Evolutionary conservation across 2,888 invertebrate genomes (phyloP), one percentile per base, ranked within the genome.

Genomic region (Drosophila atripex): DNA sequence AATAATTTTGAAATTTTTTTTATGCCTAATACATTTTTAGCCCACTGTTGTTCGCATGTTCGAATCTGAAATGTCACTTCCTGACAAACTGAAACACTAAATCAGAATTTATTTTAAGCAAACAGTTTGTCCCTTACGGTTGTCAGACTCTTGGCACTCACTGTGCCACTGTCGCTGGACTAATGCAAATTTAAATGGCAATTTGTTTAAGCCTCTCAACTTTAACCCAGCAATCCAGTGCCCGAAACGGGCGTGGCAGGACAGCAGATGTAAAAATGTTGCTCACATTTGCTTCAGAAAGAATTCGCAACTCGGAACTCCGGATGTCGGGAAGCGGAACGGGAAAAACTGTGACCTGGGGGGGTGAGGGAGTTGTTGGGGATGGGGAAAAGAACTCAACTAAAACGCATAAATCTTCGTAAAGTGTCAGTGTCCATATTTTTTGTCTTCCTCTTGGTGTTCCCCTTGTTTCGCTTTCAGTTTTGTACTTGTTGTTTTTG

Each of bases 331-430:
- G 18, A 41, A 59, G 50, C 52, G 46, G 52, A 78, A 53, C 52
- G 69, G 68, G 70, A 51, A 41, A 41, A 41, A 9, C 39, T 41
- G 39, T 41, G 39, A 47, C 35, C 35, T n/a, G 21, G 47, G n/a
- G 43, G 25, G 30, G 2, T 11, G 56, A 45, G 16, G 35, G 16
- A 28, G 58, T 12, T 18, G 30, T 52, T 7, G 45, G 47, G 16
- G 18, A 12, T 38, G 43, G 49, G 65, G 45, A 38, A 60, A 39
- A 39, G 85, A 73, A 85, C 71, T 87, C 75, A 73, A 75, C 88
- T 85, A 80, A 83, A 87, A 73, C 88, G 83, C 86, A 84, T 84
- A 84, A 84, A 84, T 84, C 83, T 84, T 84, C 83, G 83, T 88
- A 82, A 86, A 84, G 74, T 84, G 83, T 84, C 83, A 84, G 83